Conservation (phyloP, 2,797 vertebrate species). For the Vultur gryphus region DNA sequence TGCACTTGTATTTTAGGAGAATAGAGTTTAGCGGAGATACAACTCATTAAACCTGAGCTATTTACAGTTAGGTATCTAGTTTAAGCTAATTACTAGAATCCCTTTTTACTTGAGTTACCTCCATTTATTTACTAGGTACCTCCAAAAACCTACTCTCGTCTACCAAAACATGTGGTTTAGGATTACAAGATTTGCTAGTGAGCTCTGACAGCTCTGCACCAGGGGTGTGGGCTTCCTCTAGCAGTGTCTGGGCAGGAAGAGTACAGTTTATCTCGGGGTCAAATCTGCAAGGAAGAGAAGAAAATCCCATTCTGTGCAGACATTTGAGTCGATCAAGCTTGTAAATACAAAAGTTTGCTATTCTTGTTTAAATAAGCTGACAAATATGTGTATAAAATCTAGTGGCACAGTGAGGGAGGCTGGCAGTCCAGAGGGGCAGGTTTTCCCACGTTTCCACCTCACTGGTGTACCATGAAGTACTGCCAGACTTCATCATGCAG, state of each 20-base stretch:
- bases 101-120: background rate
- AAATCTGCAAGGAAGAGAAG: background rate
- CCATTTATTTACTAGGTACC: background rate
- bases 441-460: background rate
- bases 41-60: background rate
- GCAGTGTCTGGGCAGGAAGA: background rate
- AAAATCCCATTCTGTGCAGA: background rate
- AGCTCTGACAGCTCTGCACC: background rate
- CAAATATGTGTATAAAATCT: background rate
- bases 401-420: background rate
- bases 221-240: background rate
- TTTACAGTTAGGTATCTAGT: background rate
- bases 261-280: rapidly evolving
- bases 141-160: background rate
- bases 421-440: background rate
- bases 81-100: background rate
- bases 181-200: background rate
- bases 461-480: background rate
- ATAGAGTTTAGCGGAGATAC: background rate
- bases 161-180: background rate
- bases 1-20: background rate
- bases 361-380: background rate
- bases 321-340: background rate
- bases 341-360: background rate
- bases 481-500: background rate